phyloP scores from a whole-genome alignment of 2,888 invertebrate genomes.

The Fragum fragum region DNA sequence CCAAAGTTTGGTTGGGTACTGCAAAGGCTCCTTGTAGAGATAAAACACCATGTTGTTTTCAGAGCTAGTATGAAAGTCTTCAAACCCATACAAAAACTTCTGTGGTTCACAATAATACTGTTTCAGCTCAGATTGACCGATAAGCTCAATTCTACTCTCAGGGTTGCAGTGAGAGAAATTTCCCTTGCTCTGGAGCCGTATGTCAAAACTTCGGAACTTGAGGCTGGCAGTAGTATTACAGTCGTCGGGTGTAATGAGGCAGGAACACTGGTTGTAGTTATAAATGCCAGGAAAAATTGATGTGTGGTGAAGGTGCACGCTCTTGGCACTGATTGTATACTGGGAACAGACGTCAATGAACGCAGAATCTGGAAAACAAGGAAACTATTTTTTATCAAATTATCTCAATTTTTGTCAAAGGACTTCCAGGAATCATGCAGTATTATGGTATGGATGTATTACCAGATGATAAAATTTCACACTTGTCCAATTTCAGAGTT shows the following conservation, averaged over 20 bases:
- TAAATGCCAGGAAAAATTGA: constrained; percentile 45
- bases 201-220: constrained; percentile 63
- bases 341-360: constrained; percentile 65
- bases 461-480: no score
- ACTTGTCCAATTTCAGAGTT: no score
- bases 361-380: constrained; percentile 47
- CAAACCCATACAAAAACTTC: constrained; percentile 53
- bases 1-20: constrained; percentile 70
- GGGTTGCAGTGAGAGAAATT: constrained; percentile 60
- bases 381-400: no score
- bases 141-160: constrained; percentile 61
- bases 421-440: no score
- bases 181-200: constrained; percentile 64
- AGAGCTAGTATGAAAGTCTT: constrained; percentile 44
- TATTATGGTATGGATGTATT: no score
- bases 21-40: constrained; percentile 61
- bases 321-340: constrained; percentile 45
- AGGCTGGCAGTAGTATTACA: constrained; percentile 69
- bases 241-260: constrained; percentile 67
- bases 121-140: constrained; percentile 54
- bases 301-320: constrained; percentile 55
- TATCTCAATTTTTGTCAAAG: no score
- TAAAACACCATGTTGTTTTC: constrained; percentile 64
- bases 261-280: constrained; percentile 62
- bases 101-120: constrained; percentile 39